Evolutionary conservation across 2,797 vertebrate species (phyloP).

Genomic region (Pelobates cultripes): DNA sequence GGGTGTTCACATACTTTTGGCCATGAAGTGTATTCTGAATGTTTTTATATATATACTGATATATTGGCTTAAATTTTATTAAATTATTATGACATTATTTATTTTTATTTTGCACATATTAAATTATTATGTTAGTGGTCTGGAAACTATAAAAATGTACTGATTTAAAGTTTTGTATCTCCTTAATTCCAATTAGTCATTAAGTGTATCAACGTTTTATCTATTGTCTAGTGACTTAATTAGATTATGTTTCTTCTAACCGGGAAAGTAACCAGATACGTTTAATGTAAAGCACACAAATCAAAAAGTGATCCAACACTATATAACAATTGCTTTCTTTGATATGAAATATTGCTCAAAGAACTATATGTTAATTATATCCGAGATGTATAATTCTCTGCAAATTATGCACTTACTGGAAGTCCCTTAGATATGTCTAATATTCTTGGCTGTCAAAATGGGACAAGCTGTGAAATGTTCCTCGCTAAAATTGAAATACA

Average conservation of each 20-base stretch:
- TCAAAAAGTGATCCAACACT: neutral
- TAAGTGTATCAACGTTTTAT: neutral
- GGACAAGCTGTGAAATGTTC: neutral
- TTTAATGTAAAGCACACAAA: slow-evolving; percentile 23
- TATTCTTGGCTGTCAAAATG: neutral
- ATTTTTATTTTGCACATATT: no score
- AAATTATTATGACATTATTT: no score
- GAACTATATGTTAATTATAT: neutral
- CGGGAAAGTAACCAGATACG: neutral
- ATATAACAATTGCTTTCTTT: neutral
- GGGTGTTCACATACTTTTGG: no score
- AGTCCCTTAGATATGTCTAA: neutral
- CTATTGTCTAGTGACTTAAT: neutral
- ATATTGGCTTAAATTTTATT: no score
- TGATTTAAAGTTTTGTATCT: no score
- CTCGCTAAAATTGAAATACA: neutral
- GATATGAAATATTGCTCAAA: slow-evolving; percentile 18
- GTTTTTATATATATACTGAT: no score
- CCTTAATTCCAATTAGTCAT: neutral
- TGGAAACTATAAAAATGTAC: no score
- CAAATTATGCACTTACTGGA: neutral
- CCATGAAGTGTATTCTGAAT: no score
- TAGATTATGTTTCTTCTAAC: neutral
- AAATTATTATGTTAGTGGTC: no score
- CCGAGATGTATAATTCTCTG: neutral